phyloP scores from a whole-genome alignment of 2,113 vertebrate genomes.

The Larimichthys crocea region DNA sequence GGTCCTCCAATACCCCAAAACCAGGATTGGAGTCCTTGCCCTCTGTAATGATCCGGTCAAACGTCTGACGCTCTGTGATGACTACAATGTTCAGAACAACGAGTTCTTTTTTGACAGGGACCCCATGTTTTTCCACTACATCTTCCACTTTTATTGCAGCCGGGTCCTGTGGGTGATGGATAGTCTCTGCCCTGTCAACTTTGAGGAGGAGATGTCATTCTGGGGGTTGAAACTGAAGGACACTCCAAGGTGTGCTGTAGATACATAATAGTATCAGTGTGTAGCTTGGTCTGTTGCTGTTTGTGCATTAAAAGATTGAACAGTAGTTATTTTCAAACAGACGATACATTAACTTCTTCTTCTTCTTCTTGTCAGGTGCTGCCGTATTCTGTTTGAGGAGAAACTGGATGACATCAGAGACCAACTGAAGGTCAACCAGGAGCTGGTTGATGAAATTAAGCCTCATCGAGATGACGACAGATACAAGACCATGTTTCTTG shows the following conservation, averaged over 20 bases:
- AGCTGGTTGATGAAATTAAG: constrained; percentile 89
- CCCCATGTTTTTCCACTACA: constrained; percentile 89
- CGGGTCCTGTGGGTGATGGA: constrained; percentile 91
- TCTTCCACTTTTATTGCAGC: constrained; percentile 91
- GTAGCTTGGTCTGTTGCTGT: constrained; percentile 1
- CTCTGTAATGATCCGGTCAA: constrained; percentile 83
- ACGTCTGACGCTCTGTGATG: constrained; percentile 89
- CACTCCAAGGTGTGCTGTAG: constrained; percentile 76
- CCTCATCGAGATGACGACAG: constrained; percentile 77
- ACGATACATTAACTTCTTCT: background rate
- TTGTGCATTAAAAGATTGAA: constrained; percentile 9
- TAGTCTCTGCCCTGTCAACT: constrained; percentile 89
- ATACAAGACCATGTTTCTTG: constrained; percentile 87
- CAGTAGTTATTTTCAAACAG: background rate
- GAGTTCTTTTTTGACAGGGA: constrained; percentile 94
- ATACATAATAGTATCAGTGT: background rate
- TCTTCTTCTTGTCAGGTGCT: constrained; percentile 80
- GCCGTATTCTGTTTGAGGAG: constrained; percentile 91
- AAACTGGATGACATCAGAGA: constrained; percentile 90
- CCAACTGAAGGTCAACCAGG: constrained; percentile 89
- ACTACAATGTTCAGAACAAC: constrained; percentile 88
- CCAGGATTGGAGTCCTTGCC: constrained; percentile 88
- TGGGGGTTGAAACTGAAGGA: constrained; percentile 90
- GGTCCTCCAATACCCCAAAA: constrained; percentile 84
- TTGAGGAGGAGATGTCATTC: constrained; percentile 90